phyloP scores from a whole-genome alignment of 2,888 invertebrate species.

The Drosophila conformis region DNA sequence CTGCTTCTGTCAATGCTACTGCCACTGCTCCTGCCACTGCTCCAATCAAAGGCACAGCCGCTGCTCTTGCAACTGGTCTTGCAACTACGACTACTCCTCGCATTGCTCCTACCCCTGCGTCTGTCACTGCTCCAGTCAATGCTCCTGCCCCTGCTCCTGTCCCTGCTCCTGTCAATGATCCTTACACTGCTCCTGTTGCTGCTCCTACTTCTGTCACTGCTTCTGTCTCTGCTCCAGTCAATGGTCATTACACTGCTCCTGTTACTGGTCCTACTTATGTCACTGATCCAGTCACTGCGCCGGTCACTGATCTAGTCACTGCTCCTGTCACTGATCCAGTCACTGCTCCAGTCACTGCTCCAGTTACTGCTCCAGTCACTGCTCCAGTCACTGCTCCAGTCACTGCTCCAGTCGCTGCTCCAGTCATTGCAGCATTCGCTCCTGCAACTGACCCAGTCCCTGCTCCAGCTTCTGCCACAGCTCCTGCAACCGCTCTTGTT shows the following conservation, averaged over 20 bases:
- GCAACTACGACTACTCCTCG: no score
- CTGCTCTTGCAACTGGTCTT: no score
- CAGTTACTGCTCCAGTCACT: background rate
- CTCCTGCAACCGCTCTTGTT: background rate
- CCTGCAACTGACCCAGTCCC: background rate
- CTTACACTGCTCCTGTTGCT: background rate
- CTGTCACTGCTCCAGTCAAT: no score
- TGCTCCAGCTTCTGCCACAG: background rate
- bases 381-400: background rate
- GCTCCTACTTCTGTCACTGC: background rate
- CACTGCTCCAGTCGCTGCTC: background rate
- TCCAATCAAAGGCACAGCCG: background rate
- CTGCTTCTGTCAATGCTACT: background rate
- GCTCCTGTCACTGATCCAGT: accelerated
- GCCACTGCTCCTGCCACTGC: no score
- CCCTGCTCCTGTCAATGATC: no score
- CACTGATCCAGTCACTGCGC: background rate
- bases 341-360: background rate
- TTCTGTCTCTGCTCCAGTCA: background rate
- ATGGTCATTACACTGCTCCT: background rate
- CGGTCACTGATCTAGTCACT: background rate
- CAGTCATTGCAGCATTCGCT: background rate
- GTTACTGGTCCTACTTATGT: background rate
- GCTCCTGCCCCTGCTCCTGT: background rate
- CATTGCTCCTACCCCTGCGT: no score